These are phyloP conservation scores for Istiophorus platypterus DNA, from an alignment of 2,113 vertebrate species.

Conservation along the genomic window DNA sequence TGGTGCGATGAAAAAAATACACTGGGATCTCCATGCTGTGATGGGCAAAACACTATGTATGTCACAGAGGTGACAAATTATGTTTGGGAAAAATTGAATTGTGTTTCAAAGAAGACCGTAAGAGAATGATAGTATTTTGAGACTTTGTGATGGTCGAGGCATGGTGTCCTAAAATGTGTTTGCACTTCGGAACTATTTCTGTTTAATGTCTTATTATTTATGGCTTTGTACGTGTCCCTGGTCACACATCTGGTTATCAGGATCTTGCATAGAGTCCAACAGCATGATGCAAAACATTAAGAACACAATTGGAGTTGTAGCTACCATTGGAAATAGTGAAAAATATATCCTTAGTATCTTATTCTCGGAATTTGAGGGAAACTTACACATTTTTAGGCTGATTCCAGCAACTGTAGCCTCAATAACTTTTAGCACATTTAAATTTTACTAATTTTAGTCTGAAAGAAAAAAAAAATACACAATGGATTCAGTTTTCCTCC, in stretches of 20 bases:
- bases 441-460: neutral
- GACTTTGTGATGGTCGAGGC: slow-evolving; percentile 6
- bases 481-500: neutral
- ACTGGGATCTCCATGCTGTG: slow-evolving; percentile 35
- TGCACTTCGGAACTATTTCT: neutral
- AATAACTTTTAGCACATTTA: neutral
- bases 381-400: neutral
- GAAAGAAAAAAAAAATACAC: neutral
- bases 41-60: slow-evolving; percentile 32
- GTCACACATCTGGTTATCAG: neutral
- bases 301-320: neutral
- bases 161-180: slow-evolving; percentile 5
- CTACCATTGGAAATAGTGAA: no score
- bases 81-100: slow-evolving; percentile 41
- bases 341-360: no score
- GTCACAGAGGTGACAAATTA: slow-evolving; percentile 36
- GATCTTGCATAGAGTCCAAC: neutral
- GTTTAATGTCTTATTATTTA: slow-evolving; percentile 11
- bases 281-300: neutral
- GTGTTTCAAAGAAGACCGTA: slow-evolving; percentile 26
- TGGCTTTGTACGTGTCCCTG: neutral
- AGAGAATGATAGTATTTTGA: slow-evolving; percentile 34
- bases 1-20: slow-evolving; percentile 68
- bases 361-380: no score
- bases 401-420: neutral